Evolutionary conservation across 1,140 invertebrate species (phyloP).

Genomic region (Halyomorpha halys): DNA sequence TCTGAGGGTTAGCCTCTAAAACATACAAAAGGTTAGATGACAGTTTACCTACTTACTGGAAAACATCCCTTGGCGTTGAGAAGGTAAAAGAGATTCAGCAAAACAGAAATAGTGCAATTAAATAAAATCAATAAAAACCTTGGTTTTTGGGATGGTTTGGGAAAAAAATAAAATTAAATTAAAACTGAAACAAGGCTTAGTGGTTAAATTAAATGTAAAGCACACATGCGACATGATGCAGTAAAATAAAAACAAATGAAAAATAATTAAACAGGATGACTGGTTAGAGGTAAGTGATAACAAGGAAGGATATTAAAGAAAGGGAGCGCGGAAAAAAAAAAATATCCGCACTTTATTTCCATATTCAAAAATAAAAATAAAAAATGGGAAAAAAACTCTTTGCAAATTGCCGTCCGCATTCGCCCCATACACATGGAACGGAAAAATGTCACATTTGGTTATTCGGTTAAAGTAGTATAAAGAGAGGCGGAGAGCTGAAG

Average conservation of each 20-base stretch:
- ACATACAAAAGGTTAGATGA: conserved; percentile 19
- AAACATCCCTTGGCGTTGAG: conserved; percentile 60
- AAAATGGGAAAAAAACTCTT: conserved; percentile 15
- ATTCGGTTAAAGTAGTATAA: conserved; percentile 17
- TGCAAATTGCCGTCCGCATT: conserved; percentile 25
- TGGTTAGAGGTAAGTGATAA: not conserved
- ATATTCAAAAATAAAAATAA: conserved; percentile 24
- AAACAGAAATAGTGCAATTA: conserved; percentile 64
- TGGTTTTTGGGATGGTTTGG: conserved; percentile 21
- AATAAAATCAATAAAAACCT: conserved; percentile 37
- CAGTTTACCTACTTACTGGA: conserved; percentile 60
- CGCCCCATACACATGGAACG: conserved; percentile 53
- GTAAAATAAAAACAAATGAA: conserved; percentile 35
- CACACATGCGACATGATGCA: conserved; percentile 35
- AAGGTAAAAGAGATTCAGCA: conserved; percentile 43
- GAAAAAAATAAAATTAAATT: conserved; percentile 38
- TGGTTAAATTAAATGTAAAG: conserved; percentile 36
- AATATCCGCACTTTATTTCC: conserved; percentile 17
- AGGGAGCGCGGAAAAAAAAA: conserved; percentile 24
- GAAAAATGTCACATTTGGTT: conserved; percentile 50
- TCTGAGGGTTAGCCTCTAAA: conserved; percentile 15
- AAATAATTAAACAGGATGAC: conserved; percentile 37
- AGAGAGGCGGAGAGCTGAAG: conserved; percentile 13
- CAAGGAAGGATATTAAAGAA: conserved; percentile 15
- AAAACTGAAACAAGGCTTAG: conserved; percentile 48